These are phyloP conservation scores for Calyptomena viridis DNA, from an alignment of 2,113 vertebrate genomes.

Conservation along the genomic window DNA sequence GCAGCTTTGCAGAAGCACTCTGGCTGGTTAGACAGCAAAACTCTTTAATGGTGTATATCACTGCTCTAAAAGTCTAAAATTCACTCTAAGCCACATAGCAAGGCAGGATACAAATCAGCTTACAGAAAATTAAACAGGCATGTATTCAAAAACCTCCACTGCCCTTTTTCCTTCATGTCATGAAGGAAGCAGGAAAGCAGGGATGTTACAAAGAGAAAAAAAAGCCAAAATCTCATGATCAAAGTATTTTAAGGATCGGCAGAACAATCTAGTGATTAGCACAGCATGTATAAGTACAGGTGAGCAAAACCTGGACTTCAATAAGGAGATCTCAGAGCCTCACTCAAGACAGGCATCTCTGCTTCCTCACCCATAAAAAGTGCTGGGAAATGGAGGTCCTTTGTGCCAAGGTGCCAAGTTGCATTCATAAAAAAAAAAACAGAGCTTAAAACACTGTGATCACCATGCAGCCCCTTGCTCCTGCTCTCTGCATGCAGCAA, in stretches of 20 bases:
- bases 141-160: not conserved
- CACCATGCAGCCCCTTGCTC: not conserved
- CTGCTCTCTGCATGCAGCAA: not conserved
- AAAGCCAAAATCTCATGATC: not conserved
- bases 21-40: not conserved
- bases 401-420: not conserved
- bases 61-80: not conserved
- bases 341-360: not conserved
- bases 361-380: not conserved
- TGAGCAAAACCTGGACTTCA: not conserved
- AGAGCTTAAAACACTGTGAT: not conserved
- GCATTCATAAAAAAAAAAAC: not conserved
- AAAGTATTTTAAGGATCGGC: not conserved
- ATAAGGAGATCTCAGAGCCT: not conserved
- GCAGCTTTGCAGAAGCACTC: not conserved
- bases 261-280: not conserved
- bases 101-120: not conserved
- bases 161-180: not conserved
- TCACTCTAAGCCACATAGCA: not conserved
- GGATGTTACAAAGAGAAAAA: not conserved
- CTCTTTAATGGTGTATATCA: not conserved
- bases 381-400: not conserved
- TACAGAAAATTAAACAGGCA: not conserved
- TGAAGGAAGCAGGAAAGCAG: not conserved
- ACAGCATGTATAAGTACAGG: not conserved